Conservation (phyloP, 2,113 vertebrate species). For the Oenanthe melanoleuca region DNA sequence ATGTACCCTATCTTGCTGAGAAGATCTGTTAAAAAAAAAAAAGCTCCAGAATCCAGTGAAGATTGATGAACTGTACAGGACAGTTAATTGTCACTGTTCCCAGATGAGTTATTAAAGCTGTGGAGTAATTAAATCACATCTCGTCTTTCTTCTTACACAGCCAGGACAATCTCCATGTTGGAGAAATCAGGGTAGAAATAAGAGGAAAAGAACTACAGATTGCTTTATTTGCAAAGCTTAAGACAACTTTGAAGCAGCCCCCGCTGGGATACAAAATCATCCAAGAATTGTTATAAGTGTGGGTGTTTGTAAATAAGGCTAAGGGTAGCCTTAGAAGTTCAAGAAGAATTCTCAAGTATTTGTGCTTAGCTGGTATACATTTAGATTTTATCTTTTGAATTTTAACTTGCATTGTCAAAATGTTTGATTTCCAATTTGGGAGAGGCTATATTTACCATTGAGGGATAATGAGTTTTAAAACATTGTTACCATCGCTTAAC, state of each 20-base stretch:
- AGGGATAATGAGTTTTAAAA: slow-evolving; percentile 59
- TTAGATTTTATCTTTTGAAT: neutral
- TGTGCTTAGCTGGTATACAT: neutral
- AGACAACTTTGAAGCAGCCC: neutral
- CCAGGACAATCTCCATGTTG: neutral
- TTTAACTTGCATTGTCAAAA: slow-evolving; percentile 40
- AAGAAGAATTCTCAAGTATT: slow-evolving; percentile 26
- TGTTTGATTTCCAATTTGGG: slow-evolving; percentile 30
- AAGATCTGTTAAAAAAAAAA: neutral
- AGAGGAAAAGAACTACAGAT: neutral
- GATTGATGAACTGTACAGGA: slow-evolving; percentile 24
- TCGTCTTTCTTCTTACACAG: neutral
- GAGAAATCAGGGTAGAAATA: neutral
- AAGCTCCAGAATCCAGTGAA: neutral
- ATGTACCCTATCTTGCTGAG: neutral
- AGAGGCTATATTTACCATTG: slow-evolving; percentile 31
- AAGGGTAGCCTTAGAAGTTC: neutral
- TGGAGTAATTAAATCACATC: slow-evolving; percentile 39
- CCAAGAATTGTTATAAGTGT: neutral
- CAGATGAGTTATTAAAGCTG: neutral
- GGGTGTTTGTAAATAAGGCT: neutral
- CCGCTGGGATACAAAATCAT: neutral
- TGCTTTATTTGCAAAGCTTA: neutral
- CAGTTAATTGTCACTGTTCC: slow-evolving; percentile 25
- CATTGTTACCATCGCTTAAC: slow-evolving; percentile 53